phyloP scores from a whole-genome alignment of 2,797 vertebrate genomes.

The Gadopsis marmoratus region DNA sequence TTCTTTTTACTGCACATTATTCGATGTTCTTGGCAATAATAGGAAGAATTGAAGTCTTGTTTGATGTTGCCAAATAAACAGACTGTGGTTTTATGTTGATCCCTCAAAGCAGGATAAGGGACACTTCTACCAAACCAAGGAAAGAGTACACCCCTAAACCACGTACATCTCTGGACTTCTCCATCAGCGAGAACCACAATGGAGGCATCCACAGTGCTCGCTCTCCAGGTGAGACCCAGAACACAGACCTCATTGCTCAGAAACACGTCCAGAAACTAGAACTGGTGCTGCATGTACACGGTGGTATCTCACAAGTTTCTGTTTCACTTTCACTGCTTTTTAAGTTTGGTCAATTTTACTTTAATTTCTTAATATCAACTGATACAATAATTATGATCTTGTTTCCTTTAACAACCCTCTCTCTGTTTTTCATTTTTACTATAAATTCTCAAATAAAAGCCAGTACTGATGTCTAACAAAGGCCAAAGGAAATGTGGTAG shows the following conservation, averaged over 20 bases:
- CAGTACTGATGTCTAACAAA: background rate
- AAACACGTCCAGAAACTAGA: constrained; percentile 45
- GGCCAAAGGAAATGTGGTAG: background rate
- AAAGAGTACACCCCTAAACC: constrained; percentile 94
- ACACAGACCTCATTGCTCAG: background rate
- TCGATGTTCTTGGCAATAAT: background rate
- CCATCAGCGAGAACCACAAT: constrained; percentile 91
- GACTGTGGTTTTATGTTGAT: background rate
- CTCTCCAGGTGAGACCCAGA: constrained; percentile 88
- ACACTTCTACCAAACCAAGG: constrained; percentile 89
- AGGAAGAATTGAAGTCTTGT: background rate
- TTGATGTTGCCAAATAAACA: background rate
- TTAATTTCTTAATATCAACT: background rate
- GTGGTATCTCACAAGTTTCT: background rate
- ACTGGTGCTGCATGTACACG: background rate
- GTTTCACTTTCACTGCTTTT: background rate
- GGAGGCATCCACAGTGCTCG: constrained; percentile 93
- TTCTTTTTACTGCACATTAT: background rate
- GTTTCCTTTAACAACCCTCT: constrained; percentile 20
- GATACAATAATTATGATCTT: background rate
- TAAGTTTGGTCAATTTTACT: too few species aligned
- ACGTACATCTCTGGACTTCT: constrained; percentile 92
- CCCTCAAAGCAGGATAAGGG: constrained; percentile 89
- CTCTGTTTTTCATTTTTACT: constrained; percentile 32
- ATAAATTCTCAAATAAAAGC: constrained; percentile 56